A percentile compares a stretch with the other conserved stretches of the same genome.
Conservation (phyloP, 2,888 invertebrate genomes). For the Odontothrips loti region DNA sequence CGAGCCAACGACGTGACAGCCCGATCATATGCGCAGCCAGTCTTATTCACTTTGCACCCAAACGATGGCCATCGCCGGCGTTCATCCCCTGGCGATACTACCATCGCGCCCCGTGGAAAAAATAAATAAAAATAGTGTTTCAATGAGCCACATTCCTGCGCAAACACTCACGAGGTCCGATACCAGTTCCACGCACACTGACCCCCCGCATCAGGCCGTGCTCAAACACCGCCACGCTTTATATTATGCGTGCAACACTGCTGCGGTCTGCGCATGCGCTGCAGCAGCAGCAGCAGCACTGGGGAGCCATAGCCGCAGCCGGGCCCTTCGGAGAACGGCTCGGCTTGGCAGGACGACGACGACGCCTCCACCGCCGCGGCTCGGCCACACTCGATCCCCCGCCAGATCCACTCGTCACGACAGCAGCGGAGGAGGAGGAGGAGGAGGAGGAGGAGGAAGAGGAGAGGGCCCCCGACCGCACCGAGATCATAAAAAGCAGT, state of each 20-base stretch:
- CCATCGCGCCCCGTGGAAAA: background rate
- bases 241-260: background rate
- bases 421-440: background rate
- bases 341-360: background rate
- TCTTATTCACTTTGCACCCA: too few relatives aligned
- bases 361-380: background rate
- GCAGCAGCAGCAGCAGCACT: too few relatives aligned
- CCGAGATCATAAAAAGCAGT: conserved; percentile 25
- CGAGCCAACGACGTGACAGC: background rate
- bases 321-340: background rate
- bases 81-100: background rate
- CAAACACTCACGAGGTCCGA: too few relatives aligned
- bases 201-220: background rate
- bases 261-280: background rate
- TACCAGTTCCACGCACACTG: background rate
- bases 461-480: background rate
- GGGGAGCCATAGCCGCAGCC: background rate
- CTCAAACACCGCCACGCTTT: too few relatives aligned
- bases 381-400: background rate
- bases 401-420: background rate
- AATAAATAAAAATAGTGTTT: too few relatives aligned
- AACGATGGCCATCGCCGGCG: background rate
- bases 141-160: too few relatives aligned
- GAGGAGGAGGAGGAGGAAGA: background rate
- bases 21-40: background rate